phyloP scores from a whole-genome alignment of 2,888 invertebrate species.

The Parnassius apollo region DNA sequence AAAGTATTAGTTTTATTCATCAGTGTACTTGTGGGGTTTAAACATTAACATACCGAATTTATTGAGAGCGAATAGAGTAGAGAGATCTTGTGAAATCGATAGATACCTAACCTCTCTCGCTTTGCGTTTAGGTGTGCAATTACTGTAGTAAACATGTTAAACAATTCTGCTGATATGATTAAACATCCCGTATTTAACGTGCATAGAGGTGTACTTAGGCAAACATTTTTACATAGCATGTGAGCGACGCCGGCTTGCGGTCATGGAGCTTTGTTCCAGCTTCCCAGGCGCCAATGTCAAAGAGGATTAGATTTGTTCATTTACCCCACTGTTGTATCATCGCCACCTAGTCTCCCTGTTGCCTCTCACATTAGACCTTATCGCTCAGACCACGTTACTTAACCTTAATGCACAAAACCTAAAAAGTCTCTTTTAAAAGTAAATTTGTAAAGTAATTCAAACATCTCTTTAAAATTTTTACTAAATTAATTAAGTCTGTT shows the following conservation, averaged over 20 bases:
- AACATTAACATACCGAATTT: too few relatives aligned
- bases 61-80: too few relatives aligned
- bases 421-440: not conserved
- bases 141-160: too few relatives aligned
- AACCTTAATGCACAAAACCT: not conserved
- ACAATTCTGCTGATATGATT: too few relatives aligned
- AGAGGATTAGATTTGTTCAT: slow-evolving; percentile 19
- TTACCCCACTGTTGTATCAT: not conserved
- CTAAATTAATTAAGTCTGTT: too few relatives aligned
- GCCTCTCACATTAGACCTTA: not conserved
- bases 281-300: slow-evolving; percentile 2
- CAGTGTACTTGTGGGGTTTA: too few relatives aligned
- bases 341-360: not conserved
- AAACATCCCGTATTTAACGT: slow-evolving; percentile 11
- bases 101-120: too few relatives aligned
- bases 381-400: slow-evolving; percentile 4
- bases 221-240: slow-evolving; percentile 14
- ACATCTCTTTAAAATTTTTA: too few relatives aligned
- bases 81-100: too few relatives aligned
- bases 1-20: too few relatives aligned
- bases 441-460: too few relatives aligned
- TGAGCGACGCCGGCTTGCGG: slow-evolving; percentile 8
- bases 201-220: slow-evolving; percentile 20
- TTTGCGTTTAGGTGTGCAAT: too few relatives aligned
- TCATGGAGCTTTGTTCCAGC: slow-evolving; percentile 9